Percentiles rank a stretch among this genome's conserved stretches.
These are phyloP conservation scores for Thyatira batis DNA, from an alignment of 2,888 invertebrate genomes.

Conservation along the genomic window DNA sequence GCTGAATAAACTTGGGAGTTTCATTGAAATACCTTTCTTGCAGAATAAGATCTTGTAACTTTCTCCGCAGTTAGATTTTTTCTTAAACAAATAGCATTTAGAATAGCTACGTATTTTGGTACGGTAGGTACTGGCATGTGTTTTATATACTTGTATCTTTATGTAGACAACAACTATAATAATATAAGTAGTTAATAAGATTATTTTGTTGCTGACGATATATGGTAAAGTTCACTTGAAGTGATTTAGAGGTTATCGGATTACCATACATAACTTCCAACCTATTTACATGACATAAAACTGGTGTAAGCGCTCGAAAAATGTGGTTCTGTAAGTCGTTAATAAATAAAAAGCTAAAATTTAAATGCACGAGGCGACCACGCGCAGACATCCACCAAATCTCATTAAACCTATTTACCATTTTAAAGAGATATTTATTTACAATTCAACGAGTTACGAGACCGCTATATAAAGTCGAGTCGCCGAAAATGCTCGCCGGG, in stretches of 20 bases:
- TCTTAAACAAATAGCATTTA: too few species aligned
- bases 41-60: not conserved
- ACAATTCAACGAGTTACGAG: conserved; percentile 48
- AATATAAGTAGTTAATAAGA: too few species aligned
- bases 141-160: too few species aligned
- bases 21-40: not conserved
- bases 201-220: too few species aligned
- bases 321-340: not conserved
- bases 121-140: too few species aligned
- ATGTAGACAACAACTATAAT: too few species aligned
- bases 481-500: conserved; percentile 46
- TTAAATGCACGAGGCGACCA: not conserved
- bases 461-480: conserved; percentile 48
- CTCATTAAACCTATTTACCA: conserved; percentile 30
- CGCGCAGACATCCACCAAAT: conserved; percentile 18
- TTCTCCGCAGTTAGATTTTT: not conserved
- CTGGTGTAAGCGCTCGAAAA: not conserved
- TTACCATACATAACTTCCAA: not conserved
- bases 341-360: not conserved
- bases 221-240: too few species aligned
- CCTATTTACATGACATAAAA: not conserved
- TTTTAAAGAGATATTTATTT: conserved; percentile 45
- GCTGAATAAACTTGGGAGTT: not conserved
- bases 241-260: too few species aligned
- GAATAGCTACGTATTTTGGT: too few species aligned